These are phyloP conservation scores for Ceratotherium simum DNA, from an alignment of 2,113 vertebrate species.

Conservation along the genomic window DNA sequence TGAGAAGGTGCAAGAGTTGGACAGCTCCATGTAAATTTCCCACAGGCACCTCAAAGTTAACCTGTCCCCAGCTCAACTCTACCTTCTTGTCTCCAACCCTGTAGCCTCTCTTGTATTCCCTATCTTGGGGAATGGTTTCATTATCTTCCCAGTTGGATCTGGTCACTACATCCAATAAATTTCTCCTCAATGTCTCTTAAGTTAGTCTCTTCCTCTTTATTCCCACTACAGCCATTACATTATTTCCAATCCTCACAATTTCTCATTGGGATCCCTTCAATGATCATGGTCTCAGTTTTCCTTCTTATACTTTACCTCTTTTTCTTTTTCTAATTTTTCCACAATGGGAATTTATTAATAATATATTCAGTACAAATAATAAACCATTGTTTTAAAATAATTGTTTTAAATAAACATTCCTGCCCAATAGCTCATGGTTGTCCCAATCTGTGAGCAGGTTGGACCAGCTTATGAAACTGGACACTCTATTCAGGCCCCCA, in stretches of 20 bases:
- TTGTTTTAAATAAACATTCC: no score
- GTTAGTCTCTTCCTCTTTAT: not conserved
- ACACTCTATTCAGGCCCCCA: not conserved
- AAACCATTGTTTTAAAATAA: not conserved
- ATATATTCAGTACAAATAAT: not conserved
- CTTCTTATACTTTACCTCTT: not conserved
- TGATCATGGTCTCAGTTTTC: not conserved
- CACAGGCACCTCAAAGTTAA: not conserved
- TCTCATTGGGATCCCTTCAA: not conserved
- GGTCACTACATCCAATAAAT: not conserved
- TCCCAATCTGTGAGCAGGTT: not conserved
- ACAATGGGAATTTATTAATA: not conserved
- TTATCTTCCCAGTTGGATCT: not conserved
- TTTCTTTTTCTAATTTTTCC: not conserved
- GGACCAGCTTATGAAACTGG: not conserved
- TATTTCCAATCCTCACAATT: not conserved
- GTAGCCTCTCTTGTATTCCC: rapidly evolving
- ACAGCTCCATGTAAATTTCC: not conserved
- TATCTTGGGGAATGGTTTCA: not conserved
- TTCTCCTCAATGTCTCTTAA: not conserved
- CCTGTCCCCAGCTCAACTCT: not conserved
- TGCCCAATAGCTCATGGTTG: not conserved
- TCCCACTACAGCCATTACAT: not conserved
- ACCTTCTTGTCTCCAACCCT: not conserved
- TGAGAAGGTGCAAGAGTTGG: not conserved